A percentile compares a stretch with the other conserved stretches of the same genome.
These are phyloP conservation scores for Poeciliopsis turrubarensis DNA, from an alignment of 2,113 vertebrate genomes.

Conservation along the genomic window DNA sequence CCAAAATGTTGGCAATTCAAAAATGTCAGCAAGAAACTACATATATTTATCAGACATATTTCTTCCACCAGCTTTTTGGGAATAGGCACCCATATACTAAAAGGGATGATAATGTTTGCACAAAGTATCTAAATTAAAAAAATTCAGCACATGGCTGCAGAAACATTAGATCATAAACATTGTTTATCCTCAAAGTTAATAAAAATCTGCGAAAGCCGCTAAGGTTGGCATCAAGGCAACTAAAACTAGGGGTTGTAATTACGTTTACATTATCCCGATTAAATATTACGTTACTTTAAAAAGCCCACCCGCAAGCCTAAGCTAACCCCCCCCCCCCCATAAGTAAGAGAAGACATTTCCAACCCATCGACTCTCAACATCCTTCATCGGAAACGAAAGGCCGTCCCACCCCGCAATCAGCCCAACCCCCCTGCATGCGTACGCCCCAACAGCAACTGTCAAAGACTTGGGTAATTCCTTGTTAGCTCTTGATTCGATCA, in stretches of 20 bases:
- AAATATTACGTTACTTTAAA: constrained; percentile 45
- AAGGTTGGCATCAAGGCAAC: constrained; percentile 62
- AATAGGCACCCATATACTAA: constrained; percentile 62
- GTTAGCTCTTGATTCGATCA: constrained; percentile 48
- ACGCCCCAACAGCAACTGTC: constrained; percentile 29
- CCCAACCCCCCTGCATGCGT: constrained; percentile 42
- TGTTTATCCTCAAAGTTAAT: constrained; percentile 58
- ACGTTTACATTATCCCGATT: constrained; percentile 75
- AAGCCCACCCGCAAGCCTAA: constrained; percentile 5
- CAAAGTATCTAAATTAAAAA: constrained; percentile 33
- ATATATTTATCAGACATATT: constrained; percentile 42
- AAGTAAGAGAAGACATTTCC: constrained; percentile 35
- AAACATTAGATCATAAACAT: constrained; percentile 61
- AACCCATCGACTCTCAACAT: constrained; percentile 15
- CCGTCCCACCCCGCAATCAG: constrained; percentile 16
- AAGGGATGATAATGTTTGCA: constrained; percentile 37
- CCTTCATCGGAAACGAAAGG: constrained; percentile 27
- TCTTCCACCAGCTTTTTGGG: constrained; percentile 56
- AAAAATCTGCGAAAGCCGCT: constrained; percentile 58
- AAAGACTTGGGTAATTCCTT: constrained; percentile 50
- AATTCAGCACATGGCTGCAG: constrained; percentile 35
- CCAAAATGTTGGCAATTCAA: constrained; percentile 35
- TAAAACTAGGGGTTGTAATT: constrained; percentile 71
- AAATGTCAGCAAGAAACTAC: constrained; percentile 52
- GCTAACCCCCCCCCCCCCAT: constrained; percentile 46